Evolutionary conservation across 1,140 invertebrate species (phyloP).

Genomic region (Cotesia glomerata): DNA sequence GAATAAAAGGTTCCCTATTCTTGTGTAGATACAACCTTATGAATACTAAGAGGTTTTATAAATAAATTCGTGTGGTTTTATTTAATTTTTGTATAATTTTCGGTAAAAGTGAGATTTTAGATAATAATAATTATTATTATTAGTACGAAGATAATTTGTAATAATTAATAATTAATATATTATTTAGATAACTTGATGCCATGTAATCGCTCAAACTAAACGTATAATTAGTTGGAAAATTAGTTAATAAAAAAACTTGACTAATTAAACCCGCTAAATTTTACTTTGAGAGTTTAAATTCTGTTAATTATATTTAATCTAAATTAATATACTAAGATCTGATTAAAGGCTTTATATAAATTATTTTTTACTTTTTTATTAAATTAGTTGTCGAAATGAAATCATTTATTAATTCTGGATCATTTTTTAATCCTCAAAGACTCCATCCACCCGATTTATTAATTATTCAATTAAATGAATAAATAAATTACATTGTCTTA

Average conservation of each 20-base stretch:
- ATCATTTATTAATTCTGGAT: no score
- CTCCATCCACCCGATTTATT: slow-evolving; percentile 17
- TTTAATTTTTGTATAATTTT: slow-evolving; percentile 32
- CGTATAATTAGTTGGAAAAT: slow-evolving; percentile 48
- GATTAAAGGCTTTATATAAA: no score
- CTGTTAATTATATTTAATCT: background rate
- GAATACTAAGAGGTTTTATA: slow-evolving; percentile 27
- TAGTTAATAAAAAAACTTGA: slow-evolving; percentile 29
- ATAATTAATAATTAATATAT: slow-evolving; percentile 21
- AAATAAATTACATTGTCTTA: background rate
- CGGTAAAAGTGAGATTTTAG: slow-evolving; percentile 20
- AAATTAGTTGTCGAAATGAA: no score
- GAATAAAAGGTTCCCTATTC: slow-evolving; percentile 20
- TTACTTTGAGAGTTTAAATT: background rate
- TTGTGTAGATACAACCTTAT: slow-evolving; percentile 31
- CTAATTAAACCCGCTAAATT: background rate
- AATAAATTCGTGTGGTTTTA: background rate
- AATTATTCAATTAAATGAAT: background rate
- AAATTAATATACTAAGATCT: slow-evolving; percentile 12
- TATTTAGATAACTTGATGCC: slow-evolving; percentile 45
- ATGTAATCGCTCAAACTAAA: slow-evolving; percentile 56
- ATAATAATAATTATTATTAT: background rate
- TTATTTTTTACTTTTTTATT: no score
- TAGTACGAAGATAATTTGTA: no score
- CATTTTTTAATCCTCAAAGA: background rate